phyloP scores from a whole-genome alignment of 2,888 invertebrate species.

The Eupithecia inturbata region DNA sequence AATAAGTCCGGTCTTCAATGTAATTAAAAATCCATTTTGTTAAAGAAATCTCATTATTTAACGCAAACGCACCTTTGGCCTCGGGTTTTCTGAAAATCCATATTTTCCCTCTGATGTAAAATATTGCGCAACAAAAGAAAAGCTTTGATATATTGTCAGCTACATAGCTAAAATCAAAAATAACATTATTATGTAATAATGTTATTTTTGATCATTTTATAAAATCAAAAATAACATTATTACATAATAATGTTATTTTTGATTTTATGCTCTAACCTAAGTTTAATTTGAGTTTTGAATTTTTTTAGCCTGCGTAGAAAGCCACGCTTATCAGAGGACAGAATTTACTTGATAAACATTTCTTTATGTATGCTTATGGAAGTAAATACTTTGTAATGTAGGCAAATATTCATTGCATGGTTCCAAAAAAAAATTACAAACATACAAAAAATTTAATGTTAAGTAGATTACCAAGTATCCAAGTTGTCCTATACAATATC shows the following conservation, averaged over 20 bases:
- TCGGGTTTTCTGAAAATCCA: neutral
- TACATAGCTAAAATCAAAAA: too few species aligned
- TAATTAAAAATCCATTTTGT: neutral
- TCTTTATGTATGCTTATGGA: too few species aligned
- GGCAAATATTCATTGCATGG: too few species aligned
- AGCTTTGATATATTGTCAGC: neutral
- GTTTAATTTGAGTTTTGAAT: too few species aligned
- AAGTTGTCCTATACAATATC: neutral
- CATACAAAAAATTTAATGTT: too few species aligned
- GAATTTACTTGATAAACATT: neutral
- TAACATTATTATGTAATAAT: too few species aligned
- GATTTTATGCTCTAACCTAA: neutral
- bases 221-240: too few species aligned
- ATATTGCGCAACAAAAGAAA: neutral
- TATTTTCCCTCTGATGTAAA: neutral
- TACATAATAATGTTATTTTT: neutral
- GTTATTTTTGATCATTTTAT: too few species aligned
- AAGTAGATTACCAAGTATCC: neutral
- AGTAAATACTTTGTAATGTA: too few species aligned
- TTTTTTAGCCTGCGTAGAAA: neutral
- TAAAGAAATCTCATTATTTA: neutral
- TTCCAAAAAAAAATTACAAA: too few species aligned
- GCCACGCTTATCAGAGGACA: neutral
- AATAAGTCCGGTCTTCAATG: neutral
- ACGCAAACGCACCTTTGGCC: neutral